Conservation (phyloP, 2,113 vertebrate genomes). For the Rhizomys pruinosus region DNA sequence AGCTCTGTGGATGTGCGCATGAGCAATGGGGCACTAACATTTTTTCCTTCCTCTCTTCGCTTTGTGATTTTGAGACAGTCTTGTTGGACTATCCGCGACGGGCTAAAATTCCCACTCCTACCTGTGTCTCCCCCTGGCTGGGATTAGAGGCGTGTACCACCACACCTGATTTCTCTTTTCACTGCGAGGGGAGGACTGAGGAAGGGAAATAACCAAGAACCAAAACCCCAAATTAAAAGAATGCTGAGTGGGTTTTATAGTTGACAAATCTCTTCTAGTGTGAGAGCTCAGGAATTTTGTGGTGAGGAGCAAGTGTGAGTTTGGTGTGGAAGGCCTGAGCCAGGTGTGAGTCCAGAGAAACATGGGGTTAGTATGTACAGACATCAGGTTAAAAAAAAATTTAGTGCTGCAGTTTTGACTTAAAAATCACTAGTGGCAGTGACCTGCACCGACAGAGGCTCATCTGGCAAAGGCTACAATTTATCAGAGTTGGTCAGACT, state of each 20-base stretch:
- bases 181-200: not conserved
- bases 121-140: not conserved
- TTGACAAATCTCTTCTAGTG: slow-evolving; percentile 45
- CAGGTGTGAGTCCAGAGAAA: slow-evolving; percentile 72
- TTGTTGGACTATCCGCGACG: not conserved
- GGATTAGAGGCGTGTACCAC: not conserved
- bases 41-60: not conserved
- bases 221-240: slow-evolving; percentile 35
- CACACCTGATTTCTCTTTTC: not conserved
- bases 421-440: slow-evolving; percentile 36
- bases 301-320: slow-evolving; percentile 48
- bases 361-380: slow-evolving; percentile 78
- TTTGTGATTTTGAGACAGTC: not conserved
- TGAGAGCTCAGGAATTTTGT: not conserved
- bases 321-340: slow-evolving; percentile 72
- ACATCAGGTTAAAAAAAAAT: slow-evolving; percentile 80
- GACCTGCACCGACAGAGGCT: slow-evolving; percentile 3
- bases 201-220: slow-evolving; percentile 5
- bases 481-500: slow-evolving; percentile 48
- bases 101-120: not conserved
- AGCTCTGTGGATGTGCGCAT: not conserved
- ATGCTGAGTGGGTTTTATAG: slow-evolving; percentile 30
- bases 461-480: slow-evolving; percentile 40
- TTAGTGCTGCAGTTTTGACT: slow-evolving; percentile 80
- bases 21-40: not conserved